Percentiles rank a stretch among this genome's conserved stretches.
Conservation (phyloP, 2,797 vertebrate species). For the Xiphophorus birchmanni region DNA sequence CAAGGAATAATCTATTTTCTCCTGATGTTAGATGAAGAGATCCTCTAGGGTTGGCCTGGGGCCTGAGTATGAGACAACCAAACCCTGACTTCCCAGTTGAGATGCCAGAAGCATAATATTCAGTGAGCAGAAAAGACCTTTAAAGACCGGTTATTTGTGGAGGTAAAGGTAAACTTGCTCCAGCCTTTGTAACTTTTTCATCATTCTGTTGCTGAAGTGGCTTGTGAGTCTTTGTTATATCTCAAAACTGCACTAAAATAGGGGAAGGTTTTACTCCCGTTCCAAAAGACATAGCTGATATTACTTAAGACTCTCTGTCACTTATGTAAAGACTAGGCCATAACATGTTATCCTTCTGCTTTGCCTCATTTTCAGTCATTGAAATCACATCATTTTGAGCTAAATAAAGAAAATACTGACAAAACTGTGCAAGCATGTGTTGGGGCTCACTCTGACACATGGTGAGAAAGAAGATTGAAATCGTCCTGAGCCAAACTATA, state of each 20-base stretch:
- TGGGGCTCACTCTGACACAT: neutral
- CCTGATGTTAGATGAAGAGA: conserved; percentile 67
- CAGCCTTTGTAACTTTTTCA: conserved; percentile 5
- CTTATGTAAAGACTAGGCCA: neutral
- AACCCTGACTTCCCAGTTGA: conserved; percentile 51
- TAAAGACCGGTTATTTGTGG: conserved; percentile 26
- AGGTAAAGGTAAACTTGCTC: conserved; percentile 20
- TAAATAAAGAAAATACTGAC: neutral
- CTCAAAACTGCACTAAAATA: neutral
- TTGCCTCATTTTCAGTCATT: neutral
- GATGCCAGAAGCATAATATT: conserved; percentile 52
- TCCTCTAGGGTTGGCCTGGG: conserved; percentile 78
- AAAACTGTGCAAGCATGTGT: neutral
- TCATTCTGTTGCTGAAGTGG: neutral
- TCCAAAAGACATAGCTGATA: neutral
- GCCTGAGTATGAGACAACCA: conserved; percentile 59
- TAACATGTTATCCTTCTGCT: neutral
- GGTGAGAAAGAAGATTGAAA: neutral
- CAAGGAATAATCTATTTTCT: conserved; percentile 70
- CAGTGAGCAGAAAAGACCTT: conserved; percentile 47
- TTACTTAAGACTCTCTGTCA: neutral
- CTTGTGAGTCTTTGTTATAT: neutral
- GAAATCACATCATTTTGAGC: neutral
- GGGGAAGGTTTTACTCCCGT: neutral
- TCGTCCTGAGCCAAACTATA: neutral